Percentiles rank a stretch among this genome's conserved stretches.
phyloP scores from a whole-genome alignment of 2,888 invertebrate species.

The Macaria notata region DNA sequence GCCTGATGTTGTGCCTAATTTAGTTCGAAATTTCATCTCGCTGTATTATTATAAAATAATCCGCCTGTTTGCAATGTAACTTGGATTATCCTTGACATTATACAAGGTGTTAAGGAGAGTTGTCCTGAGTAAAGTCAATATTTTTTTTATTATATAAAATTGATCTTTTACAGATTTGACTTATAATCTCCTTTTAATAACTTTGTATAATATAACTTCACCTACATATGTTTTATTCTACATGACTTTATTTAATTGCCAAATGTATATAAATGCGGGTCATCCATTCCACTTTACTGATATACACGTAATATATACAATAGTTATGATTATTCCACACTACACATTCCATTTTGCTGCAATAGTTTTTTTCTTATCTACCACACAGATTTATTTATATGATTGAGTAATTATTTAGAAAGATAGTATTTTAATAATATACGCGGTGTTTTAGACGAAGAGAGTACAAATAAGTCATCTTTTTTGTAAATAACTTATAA shows the following conservation, averaged over 20 bases:
- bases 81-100: background rate
- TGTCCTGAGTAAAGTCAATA: too few relatives aligned
- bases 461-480: too few relatives aligned
- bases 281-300: conserved; percentile 56
- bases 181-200: background rate
- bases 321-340: conserved; percentile 42
- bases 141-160: too few relatives aligned
- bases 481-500: too few relatives aligned
- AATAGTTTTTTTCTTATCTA: conserved; percentile 60
- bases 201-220: background rate
- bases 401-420: conserved; percentile 36
- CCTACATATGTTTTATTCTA: too few relatives aligned
- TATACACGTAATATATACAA: conserved; percentile 34
- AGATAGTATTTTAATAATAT: conserved; percentile 27
- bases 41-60: conserved; percentile 36
- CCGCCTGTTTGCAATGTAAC: conserved; percentile 5
- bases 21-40: conserved; percentile 60
- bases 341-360: conserved; percentile 70
- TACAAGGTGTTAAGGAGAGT: too few relatives aligned
- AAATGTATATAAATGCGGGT: conserved; percentile 44
- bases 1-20: conserved; percentile 75
- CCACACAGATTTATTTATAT: conserved; percentile 44
- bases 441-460: too few relatives aligned
- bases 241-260: background rate
- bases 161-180: too few relatives aligned